Percentiles rank a stretch among this genome's conserved stretches.
Conservation (phyloP, 2,797 vertebrate genomes). For the Echeneis naucrates region DNA sequence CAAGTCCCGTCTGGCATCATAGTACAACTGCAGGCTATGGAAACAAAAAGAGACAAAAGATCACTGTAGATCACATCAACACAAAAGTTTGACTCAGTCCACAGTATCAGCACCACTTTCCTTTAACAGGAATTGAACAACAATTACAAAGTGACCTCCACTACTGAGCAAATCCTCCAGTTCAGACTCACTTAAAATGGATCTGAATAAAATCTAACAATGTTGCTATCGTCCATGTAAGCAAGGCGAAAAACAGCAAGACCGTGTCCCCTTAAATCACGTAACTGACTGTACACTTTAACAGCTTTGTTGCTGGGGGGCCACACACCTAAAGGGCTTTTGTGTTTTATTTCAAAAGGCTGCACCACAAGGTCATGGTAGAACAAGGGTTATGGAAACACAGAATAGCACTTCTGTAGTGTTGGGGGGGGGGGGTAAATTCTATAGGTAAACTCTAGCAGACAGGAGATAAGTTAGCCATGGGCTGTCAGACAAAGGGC, state of each 20-base stretch:
- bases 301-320: conserved; percentile 70
- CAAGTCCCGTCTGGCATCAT: conserved; percentile 77
- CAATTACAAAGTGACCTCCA: conserved; percentile 42
- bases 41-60: conserved; percentile 77
- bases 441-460: conserved; percentile 87
- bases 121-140: conserved; percentile 51
- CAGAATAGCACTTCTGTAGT: conserved; percentile 70
- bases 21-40: conserved; percentile 81
- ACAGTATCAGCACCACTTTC: conserved; percentile 67
- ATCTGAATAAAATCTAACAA: conserved; percentile 8
- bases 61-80: conserved; percentile 81
- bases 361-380: conserved; percentile 75
- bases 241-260: conserved; percentile 36
- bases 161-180: conserved; percentile 3
- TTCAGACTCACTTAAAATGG: conserved; percentile 14
- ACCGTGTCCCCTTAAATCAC: conserved; percentile 43
- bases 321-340: conserved; percentile 69
- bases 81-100: conserved; percentile 72
- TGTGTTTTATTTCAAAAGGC: conserved; percentile 81
- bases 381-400: conserved; percentile 76
- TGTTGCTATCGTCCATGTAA: background rate
- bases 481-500: conserved; percentile 73
- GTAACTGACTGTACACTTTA: conserved; percentile 51
- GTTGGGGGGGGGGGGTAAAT: conserved; percentile 52
- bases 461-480: conserved; percentile 73